These are phyloP conservation scores for Luperina nickerlii DNA, from an alignment of 2,888 invertebrate genomes.

Conservation along the genomic window DNA sequence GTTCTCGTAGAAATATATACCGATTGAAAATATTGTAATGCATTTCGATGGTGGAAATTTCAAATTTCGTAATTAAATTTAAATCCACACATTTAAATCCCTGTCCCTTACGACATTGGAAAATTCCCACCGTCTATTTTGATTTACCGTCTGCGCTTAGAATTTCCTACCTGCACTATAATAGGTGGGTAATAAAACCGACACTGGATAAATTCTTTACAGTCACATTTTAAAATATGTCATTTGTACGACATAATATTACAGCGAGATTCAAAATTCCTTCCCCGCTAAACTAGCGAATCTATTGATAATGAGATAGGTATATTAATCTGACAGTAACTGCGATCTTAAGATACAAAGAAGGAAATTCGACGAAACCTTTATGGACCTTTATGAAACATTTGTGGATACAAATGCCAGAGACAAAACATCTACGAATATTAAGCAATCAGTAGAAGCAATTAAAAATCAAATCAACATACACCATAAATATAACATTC, in stretches of 20 bases:
- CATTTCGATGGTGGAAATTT: background rate
- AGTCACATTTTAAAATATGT: background rate
- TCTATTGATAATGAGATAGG: background rate
- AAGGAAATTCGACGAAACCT: background rate
- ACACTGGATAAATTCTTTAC: background rate
- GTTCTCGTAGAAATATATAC: conserved; percentile 1
- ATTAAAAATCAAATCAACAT: background rate
- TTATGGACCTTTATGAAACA: background rate
- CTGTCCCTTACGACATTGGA: background rate
- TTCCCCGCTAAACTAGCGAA: background rate
- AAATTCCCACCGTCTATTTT: background rate
- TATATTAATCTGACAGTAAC: background rate
- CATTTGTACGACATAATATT: background rate
- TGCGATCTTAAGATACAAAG: background rate
- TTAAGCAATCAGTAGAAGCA: background rate
- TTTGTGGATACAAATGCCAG: background rate
- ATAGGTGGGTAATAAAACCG: background rate
- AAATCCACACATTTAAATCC: background rate
- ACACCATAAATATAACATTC: background rate
- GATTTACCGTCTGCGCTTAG: background rate
- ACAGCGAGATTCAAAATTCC: background rate
- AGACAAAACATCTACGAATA: background rate
- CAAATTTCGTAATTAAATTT: background rate
- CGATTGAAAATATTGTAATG: background rate
- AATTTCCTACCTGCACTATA: background rate